These are phyloP conservation scores for Melitaea athalia DNA, from an alignment of 2,888 invertebrate species.

Conservation along the genomic window DNA sequence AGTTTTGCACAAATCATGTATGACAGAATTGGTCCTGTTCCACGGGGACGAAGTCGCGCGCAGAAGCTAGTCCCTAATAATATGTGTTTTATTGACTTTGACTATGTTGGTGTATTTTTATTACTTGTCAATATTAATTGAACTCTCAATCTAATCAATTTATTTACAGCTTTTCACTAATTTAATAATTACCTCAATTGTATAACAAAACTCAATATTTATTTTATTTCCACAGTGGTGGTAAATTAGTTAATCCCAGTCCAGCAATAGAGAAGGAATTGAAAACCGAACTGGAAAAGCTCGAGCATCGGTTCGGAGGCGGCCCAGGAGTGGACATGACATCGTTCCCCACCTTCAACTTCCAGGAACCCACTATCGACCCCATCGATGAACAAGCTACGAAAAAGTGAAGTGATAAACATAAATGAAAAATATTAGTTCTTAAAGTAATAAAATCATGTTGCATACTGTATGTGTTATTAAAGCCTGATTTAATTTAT, in stretches of 20 bases:
- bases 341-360: conserved; percentile 93
- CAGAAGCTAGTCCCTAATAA: no score
- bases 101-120: no score
- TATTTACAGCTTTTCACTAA: not conserved
- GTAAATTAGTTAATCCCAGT: conserved; percentile 91
- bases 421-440: conserved; percentile 20
- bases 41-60: no score
- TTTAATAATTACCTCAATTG: not conserved
- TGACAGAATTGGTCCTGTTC: no score
- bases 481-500: conserved; percentile 17
- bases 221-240: conserved; percentile 82
- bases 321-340: conserved; percentile 91
- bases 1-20: no score
- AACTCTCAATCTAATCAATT: no score
- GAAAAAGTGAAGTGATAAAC: conserved; percentile 60
- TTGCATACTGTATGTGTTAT: conserved; percentile 10
- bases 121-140: no score
- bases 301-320: conserved; percentile 90
- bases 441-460: conserved; percentile 12
- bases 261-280: conserved; percentile 89
- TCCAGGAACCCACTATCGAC: conserved; percentile 87
- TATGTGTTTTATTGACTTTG: no score
- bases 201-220: not conserved
- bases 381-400: conserved; percentile 80
- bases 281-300: conserved; percentile 89